A percentile compares a stretch with the other conserved stretches of the same genome.
These are phyloP conservation scores for Cecropterus lyciades DNA, from an alignment of 1,140 invertebrate species.

Conservation along the genomic window DNA sequence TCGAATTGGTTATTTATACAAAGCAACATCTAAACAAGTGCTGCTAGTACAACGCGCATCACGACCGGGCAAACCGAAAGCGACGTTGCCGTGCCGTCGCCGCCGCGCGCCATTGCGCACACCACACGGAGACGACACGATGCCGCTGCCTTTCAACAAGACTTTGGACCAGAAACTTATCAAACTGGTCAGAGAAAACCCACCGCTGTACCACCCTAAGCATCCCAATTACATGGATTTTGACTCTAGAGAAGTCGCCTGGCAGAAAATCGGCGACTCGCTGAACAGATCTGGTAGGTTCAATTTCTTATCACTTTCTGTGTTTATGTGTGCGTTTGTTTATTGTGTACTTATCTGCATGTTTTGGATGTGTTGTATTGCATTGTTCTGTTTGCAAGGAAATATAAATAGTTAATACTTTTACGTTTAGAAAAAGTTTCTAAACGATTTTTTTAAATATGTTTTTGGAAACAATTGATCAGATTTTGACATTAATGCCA, in stretches of 20 bases:
- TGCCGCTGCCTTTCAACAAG: conserved; percentile 67
- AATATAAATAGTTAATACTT: no score
- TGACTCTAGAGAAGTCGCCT: conserved; percentile 66
- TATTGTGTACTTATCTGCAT: neutral
- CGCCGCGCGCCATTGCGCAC: conserved; percentile 33
- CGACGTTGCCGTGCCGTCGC: conserved; percentile 67
- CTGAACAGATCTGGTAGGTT: conserved; percentile 59
- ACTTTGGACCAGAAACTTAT: conserved; percentile 62
- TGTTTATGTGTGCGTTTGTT: neutral
- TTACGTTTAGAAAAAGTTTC: no score
- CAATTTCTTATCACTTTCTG: conserved; percentile 25
- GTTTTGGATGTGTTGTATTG: neutral
- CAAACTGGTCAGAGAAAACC: conserved; percentile 61
- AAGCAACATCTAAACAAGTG: no score
- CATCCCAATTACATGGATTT: conserved; percentile 66
- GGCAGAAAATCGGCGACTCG: conserved; percentile 72
- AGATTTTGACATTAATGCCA: no score
- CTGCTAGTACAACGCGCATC: conserved; percentile 7
- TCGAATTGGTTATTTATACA: no score
- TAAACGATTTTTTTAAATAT: no score
- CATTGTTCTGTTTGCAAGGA: no score
- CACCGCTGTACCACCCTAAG: conserved; percentile 62
- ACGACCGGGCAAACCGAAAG: conserved; percentile 21
- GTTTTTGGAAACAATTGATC: no score
- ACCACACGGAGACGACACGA: conserved; percentile 35